These are phyloP conservation scores for Ichneumon xanthorius DNA, from an alignment of 2,888 invertebrate species.

Conservation along the genomic window DNA sequence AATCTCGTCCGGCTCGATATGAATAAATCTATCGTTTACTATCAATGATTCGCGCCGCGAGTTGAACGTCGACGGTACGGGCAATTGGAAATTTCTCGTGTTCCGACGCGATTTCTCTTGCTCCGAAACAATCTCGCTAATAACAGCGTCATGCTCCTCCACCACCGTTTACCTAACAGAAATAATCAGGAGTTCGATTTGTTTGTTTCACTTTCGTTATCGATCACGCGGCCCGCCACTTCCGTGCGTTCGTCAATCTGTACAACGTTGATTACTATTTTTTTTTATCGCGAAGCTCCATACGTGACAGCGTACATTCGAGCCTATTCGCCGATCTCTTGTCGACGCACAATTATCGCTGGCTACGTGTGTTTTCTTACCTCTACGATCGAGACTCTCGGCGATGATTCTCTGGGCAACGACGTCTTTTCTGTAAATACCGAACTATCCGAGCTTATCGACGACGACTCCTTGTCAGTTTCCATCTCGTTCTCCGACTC, in stretches of 20 bases:
- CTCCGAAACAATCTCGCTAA: constrained; percentile 30
- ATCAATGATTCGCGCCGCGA: not conserved
- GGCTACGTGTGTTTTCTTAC: constrained; percentile 75
- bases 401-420: constrained; percentile 76
- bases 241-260: not conserved
- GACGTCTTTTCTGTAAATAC: constrained; percentile 71
- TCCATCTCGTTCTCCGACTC: constrained; percentile 78
- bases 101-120: not conserved
- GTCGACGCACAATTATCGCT: not conserved
- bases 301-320: not conserved
- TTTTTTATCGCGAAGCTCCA: not conserved
- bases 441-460: constrained; percentile 77
- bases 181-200: constrained; percentile 46
- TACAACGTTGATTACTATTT: not conserved
- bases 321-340: not conserved
- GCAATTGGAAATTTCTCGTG: not conserved
- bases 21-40: not conserved
- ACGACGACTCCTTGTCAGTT: constrained; percentile 76
- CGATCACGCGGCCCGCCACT: constrained; percentile 24
- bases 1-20: constrained; percentile 13
- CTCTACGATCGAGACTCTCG: constrained; percentile 82
- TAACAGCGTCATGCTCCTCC: constrained; percentile 59
- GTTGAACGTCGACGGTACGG: not conserved
- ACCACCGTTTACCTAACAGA: constrained; percentile 60
- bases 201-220: constrained; percentile 4